A percentile compares a stretch with the other conserved stretches of the same genome.
These are phyloP conservation scores for Phyllopteryx taeniolatus DNA, from an alignment of 2,113 vertebrate genomes.

Conservation along the genomic window DNA sequence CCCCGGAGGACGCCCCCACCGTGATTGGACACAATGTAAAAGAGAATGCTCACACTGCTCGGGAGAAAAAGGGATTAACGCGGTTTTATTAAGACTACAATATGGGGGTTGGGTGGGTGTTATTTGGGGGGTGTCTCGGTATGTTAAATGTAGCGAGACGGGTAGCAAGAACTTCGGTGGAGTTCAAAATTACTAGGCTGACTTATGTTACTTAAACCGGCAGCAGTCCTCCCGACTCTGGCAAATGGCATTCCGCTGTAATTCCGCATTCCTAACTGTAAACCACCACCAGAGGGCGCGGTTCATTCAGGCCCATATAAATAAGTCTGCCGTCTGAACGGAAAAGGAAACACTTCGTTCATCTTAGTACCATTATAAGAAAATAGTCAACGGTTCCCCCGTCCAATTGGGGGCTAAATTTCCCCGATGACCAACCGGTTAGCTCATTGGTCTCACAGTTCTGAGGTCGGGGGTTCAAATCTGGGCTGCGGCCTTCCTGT, in stretches of 20 bases:
- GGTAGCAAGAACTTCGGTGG: conserved; percentile 24
- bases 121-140: background rate
- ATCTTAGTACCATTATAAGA: background rate
- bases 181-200: conserved; percentile 13
- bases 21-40: conserved; percentile 46
- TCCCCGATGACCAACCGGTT: too few species aligned
- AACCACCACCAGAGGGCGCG: background rate
- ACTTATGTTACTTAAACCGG: conserved; percentile 8
- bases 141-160: conserved; percentile 19
- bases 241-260: conserved; percentile 9
- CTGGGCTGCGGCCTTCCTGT: too few species aligned
- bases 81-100: conserved; percentile 53
- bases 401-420: too few species aligned
- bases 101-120: background rate
- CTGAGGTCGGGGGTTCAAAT: too few species aligned
- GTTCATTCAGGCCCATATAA: background rate
- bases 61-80: conserved; percentile 40
- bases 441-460: too few species aligned
- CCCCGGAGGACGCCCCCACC: conserved; percentile 40
- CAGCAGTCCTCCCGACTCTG: conserved; percentile 11
- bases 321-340: background rate
- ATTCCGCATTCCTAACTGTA: conserved; percentile 6
- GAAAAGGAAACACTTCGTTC: background rate
- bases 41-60: conserved; percentile 33
- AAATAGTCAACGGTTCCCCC: background rate